Conservation (phyloP, 2,797 vertebrate genomes). For the Poliocrania exsul region DNA sequence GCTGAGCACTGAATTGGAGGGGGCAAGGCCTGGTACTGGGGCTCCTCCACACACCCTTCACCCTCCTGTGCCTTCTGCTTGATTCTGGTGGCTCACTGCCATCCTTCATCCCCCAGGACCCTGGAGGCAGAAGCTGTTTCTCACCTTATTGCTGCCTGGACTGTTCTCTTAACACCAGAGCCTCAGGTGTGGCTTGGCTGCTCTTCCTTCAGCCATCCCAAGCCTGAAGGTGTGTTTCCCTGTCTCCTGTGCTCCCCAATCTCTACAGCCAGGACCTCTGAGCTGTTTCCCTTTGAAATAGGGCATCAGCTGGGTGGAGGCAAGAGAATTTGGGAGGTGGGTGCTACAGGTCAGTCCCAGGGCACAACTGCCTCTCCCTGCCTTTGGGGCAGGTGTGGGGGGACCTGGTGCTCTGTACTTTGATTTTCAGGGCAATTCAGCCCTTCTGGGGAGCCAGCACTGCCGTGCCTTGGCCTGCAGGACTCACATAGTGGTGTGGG, state of each 20-base stretch:
- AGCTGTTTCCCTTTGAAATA: neutral
- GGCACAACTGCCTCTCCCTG: neutral
- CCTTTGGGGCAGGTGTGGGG: too few species aligned
- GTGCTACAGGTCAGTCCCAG: neutral
- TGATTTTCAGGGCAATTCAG: neutral
- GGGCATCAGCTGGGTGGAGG: fast-evolving
- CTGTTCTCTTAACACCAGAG: neutral
- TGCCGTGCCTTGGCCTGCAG: neutral
- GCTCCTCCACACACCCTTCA: neutral
- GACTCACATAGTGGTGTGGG: fast-evolving
- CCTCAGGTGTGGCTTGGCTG: neutral
- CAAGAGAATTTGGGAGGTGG: neutral
- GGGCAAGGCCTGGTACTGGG: neutral
- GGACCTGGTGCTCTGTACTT: neutral
- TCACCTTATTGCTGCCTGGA: neutral
- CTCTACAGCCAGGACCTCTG: neutral
- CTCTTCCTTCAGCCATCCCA: neutral
- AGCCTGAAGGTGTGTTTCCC: neutral
- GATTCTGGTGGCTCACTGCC: neutral
- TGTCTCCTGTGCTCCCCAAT: neutral
- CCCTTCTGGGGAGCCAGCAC: neutral
- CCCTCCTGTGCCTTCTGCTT: constrained; percentile 50
- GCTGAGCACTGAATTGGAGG: neutral
- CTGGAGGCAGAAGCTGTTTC: neutral
- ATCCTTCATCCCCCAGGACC: neutral